phyloP scores from a whole-genome alignment of 2,113 vertebrate genomes.

The Aldabrachelys gigantea region DNA sequence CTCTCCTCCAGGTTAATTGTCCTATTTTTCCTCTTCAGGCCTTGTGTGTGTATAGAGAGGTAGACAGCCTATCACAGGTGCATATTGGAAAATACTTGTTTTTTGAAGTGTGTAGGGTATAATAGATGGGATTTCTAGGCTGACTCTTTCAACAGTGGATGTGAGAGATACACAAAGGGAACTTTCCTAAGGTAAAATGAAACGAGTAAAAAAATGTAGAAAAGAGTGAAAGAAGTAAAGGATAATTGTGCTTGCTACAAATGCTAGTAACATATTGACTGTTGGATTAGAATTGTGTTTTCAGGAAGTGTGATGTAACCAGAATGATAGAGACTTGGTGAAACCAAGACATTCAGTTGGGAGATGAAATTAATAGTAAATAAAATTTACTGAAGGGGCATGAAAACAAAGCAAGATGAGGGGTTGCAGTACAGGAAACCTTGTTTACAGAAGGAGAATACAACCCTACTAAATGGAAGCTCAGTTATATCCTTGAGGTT shows the following conservation, averaged over 20 bases:
- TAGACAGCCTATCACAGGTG: not conserved
- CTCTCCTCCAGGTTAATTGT: too few relatives aligned
- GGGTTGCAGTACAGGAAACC: too few relatives aligned
- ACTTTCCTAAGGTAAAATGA: not conserved
- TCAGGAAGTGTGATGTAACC: not conserved
- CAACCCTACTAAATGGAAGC: not conserved
- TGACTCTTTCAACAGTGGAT: not conserved
- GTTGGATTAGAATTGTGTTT: not conserved
- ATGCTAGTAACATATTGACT: not conserved
- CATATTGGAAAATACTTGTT: not conserved
- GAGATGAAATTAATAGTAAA: not conserved
- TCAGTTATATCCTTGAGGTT: not conserved
- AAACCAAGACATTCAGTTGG: not conserved
- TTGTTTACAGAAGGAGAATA: not conserved
- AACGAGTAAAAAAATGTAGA: not conserved
- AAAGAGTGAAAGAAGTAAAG: not conserved
- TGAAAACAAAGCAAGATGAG: too few relatives aligned
- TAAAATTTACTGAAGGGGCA: not conserved
- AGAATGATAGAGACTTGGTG: not conserved
- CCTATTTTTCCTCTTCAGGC: too few relatives aligned
- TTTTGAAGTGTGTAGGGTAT: not conserved
- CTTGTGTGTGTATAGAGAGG: not conserved
- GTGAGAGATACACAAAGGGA: not conserved
- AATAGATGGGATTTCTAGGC: not conserved
- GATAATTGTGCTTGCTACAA: not conserved